Base-by-base conservation (phyloP, 92 coral and sea anemone species). In the Plumapathes pennacea region DNA sequence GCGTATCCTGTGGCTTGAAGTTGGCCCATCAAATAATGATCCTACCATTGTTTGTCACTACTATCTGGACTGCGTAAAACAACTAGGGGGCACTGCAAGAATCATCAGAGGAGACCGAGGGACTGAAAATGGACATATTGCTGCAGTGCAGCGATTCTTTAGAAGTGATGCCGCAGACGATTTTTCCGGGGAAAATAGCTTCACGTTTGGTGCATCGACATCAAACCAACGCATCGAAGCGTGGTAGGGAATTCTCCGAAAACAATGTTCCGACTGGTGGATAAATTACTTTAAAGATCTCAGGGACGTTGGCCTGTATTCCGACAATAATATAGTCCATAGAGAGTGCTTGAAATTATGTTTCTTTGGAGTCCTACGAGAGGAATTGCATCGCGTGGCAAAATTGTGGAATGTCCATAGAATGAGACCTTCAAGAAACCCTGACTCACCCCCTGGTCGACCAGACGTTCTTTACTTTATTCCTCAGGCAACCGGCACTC, bases 141-240 rank as follows among this genome's bases (percentile, higher is more conserved):
- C 52, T 24, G 64, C 46, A 10, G 62, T 43, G 38, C 80, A 72
- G 32, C 80, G 64, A 36, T 72, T 72, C 69, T 62, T 72, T 14
- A 25, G 72, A 48, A 31, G 61, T 40, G 10, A 42, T 8, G 49
- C 41, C 29, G 41, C 54, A 14, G 80, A 73, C 48, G 67, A 10
- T 27, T 71, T 64, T 54, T 22, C 18, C 17, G 72, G 73, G 26
- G 73, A 74, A 11, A 53, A 42, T 23, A 62, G 65, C 34, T 74
- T 74, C 39, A 50, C 62, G 58, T 62, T 51, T 24, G 72, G 70
- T 5, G 27, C 51, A 17, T 72, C 72, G 17, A 60, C 68, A 13
- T 46, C 72, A 22, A 72, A 72, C 50, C 72, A 72, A 28, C 15
- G 72, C 38, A 72, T 62, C 51, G 80, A 72, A 41, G 72, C 72